These are phyloP conservation scores for Enteromius radiatus DNA, from an alignment of 2,797 vertebrate species.

Conservation along the genomic window DNA sequence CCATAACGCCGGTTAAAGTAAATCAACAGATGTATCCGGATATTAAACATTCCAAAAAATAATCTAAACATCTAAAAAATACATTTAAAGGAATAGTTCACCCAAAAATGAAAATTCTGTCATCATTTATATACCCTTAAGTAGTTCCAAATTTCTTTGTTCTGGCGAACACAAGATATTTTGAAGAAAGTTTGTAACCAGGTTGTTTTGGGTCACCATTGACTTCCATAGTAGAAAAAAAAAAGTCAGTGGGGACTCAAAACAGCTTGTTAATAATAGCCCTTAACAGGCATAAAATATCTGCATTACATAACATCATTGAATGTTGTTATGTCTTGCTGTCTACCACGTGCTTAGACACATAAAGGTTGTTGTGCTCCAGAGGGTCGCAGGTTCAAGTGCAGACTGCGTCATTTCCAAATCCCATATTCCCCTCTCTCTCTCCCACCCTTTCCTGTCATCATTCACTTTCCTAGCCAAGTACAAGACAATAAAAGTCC, in stretches of 20 bases:
- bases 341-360: not conserved
- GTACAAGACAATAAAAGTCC: not conserved
- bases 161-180: too few species aligned
- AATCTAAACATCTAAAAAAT: not conserved
- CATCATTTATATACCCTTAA: too few species aligned
- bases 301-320: not conserved
- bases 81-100: not conserved
- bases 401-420: not conserved
- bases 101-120: too few species aligned
- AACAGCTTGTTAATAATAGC: too few species aligned
- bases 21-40: not conserved
- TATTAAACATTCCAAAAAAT: not conserved
- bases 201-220: too few species aligned
- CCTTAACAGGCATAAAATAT: not conserved
- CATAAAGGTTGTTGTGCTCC: not conserved
- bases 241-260: too few species aligned
- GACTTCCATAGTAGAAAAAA: too few species aligned
- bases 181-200: too few species aligned
- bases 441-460: constrained; percentile 32
- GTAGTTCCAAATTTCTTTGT: too few species aligned
- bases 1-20: not conserved
- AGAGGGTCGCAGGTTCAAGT: not conserved
- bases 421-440: constrained; percentile 14
- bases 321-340: constrained; percentile 3
- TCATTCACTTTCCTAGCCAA: constrained; percentile 8